Conservation (phyloP, 2,888 invertebrate species). For the Pegoplata infirma region DNA sequence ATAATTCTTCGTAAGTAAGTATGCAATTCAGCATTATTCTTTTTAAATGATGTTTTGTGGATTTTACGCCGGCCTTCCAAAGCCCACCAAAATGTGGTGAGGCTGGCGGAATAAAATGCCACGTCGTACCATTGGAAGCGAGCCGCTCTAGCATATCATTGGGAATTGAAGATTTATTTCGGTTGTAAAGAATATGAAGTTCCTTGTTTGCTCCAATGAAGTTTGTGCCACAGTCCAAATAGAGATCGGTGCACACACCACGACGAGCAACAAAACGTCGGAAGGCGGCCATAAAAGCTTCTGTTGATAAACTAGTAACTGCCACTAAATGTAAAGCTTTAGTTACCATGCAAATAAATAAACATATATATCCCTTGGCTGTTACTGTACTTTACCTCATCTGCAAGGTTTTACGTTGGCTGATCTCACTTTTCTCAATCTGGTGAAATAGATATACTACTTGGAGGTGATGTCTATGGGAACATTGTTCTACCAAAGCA, state of each 20-base stretch:
- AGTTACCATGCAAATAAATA: not conserved
- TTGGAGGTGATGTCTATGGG: slow-evolving; percentile 33
- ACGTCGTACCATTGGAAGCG: not conserved
- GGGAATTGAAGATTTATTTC: not conserved
- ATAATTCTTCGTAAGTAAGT: slow-evolving; percentile 1
- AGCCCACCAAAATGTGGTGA: not conserved
- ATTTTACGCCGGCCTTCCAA: too few relatives aligned
- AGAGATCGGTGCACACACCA: not conserved
- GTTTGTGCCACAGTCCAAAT: not conserved
- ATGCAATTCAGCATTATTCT: not conserved
- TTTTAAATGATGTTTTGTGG: slow-evolving; percentile 3
- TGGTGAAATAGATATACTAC: slow-evolving; percentile 37
- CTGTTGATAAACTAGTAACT: not conserved
- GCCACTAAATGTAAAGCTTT: not conserved
- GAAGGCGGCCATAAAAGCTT: too few relatives aligned
- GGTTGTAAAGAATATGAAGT: not conserved
- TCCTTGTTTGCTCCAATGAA: not conserved
- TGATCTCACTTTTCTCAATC: too few relatives aligned
- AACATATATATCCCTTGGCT: too few relatives aligned
- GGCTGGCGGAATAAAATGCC: too few relatives aligned
- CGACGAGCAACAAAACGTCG: not conserved
- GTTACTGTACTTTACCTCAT: too few relatives aligned
- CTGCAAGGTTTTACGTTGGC: too few relatives aligned
- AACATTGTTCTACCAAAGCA: slow-evolving; percentile 16
- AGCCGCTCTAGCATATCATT: not conserved